Evolutionary conservation across 2,113 vertebrate genomes (phyloP).

Genomic region (Pseudorasbora parva): DNA sequence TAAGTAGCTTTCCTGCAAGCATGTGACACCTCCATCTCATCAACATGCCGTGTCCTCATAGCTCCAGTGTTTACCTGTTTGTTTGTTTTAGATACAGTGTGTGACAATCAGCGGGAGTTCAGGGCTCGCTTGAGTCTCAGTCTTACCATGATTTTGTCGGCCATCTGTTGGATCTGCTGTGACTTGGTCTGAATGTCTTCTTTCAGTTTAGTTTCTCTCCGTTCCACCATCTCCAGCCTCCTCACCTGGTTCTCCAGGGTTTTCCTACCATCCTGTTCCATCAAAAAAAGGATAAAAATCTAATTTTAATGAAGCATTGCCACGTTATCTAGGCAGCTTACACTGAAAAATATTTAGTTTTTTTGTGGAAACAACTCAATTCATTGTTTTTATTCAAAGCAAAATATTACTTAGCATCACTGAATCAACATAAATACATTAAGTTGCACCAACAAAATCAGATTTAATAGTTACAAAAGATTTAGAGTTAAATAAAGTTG

Average conservation of each 20-base stretch:
- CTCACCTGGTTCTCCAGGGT: slow-evolving; percentile 98
- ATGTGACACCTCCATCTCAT: slow-evolving; percentile 15
- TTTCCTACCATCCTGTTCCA: slow-evolving; percentile 90
- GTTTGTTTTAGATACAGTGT: slow-evolving; percentile 19
- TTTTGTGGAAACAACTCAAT: background rate
- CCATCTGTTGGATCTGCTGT: slow-evolving; percentile 99
- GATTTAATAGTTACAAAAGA: background rate
- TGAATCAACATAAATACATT: background rate
- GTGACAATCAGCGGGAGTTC: slow-evolving; percentile 14
- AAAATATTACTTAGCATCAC: background rate
- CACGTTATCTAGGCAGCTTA: background rate
- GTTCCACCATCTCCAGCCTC: slow-evolving; percentile 94
- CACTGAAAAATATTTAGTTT: background rate
- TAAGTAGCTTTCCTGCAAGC: background rate
- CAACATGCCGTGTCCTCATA: background rate
- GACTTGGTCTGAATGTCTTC: slow-evolving; percentile 98
- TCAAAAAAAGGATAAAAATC: slow-evolving; percentile 19
- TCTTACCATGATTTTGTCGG: slow-evolving; percentile 97
- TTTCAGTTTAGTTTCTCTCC: slow-evolving; percentile 94
- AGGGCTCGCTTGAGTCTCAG: background rate
- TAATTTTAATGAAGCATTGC: background rate
- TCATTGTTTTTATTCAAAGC: background rate
- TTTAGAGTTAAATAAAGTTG: no score
- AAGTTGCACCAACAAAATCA: background rate
- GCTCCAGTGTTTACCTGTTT: slow-evolving; percentile 16